Percentiles rank a stretch among this genome's conserved stretches.
These are phyloP conservation scores for Prunella himalayana DNA, from an alignment of 2,113 vertebrate genomes.

Conservation along the genomic window DNA sequence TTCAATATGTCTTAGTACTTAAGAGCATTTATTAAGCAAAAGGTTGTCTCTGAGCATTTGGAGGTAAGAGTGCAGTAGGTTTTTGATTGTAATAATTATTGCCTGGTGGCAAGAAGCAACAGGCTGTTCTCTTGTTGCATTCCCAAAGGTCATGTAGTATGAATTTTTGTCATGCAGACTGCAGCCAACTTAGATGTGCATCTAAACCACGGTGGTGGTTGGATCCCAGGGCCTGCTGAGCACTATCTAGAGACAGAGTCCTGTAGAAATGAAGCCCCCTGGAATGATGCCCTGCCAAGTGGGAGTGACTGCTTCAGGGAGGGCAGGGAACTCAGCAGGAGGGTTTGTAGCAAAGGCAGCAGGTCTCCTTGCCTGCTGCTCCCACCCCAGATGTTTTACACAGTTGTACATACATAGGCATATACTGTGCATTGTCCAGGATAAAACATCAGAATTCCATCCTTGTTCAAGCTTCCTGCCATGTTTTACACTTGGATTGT, in stretches of 20 bases:
- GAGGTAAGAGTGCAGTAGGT: background rate
- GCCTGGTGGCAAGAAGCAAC: background rate
- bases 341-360: background rate
- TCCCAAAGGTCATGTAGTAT: background rate
- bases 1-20: background rate
- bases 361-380: background rate
- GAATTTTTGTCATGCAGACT: background rate
- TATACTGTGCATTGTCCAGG: background rate
- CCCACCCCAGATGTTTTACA: background rate
- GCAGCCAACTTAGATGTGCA: background rate
- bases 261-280: background rate
- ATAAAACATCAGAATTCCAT: background rate
- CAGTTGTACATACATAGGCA: rapidly evolving
- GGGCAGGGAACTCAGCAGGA: background rate
- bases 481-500: background rate
- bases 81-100: background rate
- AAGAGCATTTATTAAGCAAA: background rate
- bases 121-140: background rate
- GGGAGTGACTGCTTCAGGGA: background rate
- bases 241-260: background rate
- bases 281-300: background rate
- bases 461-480: background rate
- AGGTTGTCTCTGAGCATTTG: background rate
- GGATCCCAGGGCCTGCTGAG: background rate
- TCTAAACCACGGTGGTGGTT: background rate